Conservation (phyloP, 2,888 invertebrate species). For the Temnothorax rugatulus region DNA sequence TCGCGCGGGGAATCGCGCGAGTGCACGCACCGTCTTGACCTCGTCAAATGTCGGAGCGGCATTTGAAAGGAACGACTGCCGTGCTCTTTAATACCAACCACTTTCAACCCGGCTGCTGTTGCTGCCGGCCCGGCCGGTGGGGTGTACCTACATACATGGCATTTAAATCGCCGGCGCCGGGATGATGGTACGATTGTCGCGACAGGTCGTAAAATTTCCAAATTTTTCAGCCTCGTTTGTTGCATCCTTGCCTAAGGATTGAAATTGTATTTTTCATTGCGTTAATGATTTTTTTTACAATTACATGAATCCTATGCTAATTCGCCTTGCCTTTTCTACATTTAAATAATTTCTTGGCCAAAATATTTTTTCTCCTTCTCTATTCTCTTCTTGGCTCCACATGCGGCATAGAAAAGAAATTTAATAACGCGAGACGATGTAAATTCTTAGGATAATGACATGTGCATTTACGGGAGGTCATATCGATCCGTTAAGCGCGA, state of each 20-base stretch:
- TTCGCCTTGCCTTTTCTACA: not conserved
- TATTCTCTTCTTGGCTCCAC: not conserved
- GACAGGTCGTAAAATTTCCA: not conserved
- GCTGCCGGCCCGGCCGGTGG: not conserved
- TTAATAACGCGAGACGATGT: constrained; percentile 20
- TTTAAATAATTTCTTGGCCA: not conserved
- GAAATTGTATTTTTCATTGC: not conserved
- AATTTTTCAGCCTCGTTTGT: not conserved
- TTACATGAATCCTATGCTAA: not conserved
- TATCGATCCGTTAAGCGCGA: constrained; percentile 41
- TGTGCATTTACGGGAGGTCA: constrained; percentile 22
- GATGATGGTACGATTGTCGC: not conserved
- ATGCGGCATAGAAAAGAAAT: not conserved
- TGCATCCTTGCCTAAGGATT: not conserved
- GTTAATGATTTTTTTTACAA: not conserved
- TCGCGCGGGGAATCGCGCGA: constrained; percentile 17
- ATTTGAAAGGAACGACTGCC: constrained; percentile 71
- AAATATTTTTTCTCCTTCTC: not conserved
- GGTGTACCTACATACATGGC: not conserved
- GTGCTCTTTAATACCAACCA: constrained; percentile 59
- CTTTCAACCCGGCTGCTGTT: constrained; percentile 31
- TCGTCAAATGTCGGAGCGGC: constrained; percentile 76
- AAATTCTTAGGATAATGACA: constrained; percentile 44
- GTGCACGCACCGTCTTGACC: constrained; percentile 63
- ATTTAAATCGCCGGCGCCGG: constrained; percentile 25